These are phyloP conservation scores for Myioborus melanocephalus DNA, from an alignment of 2,797 vertebrate genomes.

Conservation along the genomic window DNA sequence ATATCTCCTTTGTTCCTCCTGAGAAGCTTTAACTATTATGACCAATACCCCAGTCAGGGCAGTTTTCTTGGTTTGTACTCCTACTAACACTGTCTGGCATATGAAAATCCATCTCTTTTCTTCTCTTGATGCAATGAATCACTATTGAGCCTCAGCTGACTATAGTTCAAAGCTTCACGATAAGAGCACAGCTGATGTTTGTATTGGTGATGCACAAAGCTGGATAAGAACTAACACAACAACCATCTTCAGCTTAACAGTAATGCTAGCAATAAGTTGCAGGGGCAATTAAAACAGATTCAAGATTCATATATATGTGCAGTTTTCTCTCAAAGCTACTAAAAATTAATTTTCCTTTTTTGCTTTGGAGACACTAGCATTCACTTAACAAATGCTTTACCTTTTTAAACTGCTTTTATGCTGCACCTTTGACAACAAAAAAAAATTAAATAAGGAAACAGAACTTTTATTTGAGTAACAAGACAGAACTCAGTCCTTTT, in stretches of 20 bases:
- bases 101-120: neutral
- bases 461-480: neutral
- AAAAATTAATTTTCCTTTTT: neutral
- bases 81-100: neutral
- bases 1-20: neutral
- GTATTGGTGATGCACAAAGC: neutral
- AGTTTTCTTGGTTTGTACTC: neutral
- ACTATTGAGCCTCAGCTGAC: neutral
- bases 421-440: neutral
- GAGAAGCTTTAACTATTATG: neutral
- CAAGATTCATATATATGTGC: neutral
- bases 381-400: neutral
- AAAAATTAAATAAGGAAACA: neutral
- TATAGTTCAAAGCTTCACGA: neutral
- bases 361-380: neutral
- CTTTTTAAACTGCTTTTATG: neutral
- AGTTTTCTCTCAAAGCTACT: neutral
- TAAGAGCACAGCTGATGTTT: neutral
- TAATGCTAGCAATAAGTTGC: neutral
- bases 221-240: neutral
- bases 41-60: neutral
- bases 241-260: neutral
- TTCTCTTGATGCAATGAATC: neutral
- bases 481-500: neutral
- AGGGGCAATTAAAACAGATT: neutral